Percentiles rank a stretch among this genome's conserved stretches.
Evolutionary conservation across 1,140 invertebrate genomes (phyloP).

Genomic region (Phthorimaea operculella): DNA sequence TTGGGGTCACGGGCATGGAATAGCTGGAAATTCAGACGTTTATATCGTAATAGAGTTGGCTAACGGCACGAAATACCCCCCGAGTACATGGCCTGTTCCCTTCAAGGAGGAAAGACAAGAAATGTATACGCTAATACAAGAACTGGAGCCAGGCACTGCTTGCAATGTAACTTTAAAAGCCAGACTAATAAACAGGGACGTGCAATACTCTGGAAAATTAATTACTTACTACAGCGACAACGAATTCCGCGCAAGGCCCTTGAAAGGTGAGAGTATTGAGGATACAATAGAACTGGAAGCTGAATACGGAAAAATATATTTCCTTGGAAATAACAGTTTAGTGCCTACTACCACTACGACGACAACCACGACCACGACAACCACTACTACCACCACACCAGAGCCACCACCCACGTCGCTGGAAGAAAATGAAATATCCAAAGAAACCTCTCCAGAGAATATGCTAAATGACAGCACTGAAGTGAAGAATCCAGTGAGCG

Average conservation of each 20-base stretch:
- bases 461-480: slow-evolving; percentile 53
- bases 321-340: slow-evolving; percentile 75
- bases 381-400: slow-evolving; percentile 70
- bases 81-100: slow-evolving; percentile 77
- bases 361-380: slow-evolving; percentile 76
- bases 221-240: slow-evolving; percentile 76
- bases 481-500: slow-evolving; percentile 42
- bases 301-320: slow-evolving; percentile 79
- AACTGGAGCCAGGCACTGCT: slow-evolving; percentile 77
- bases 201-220: slow-evolving; percentile 77
- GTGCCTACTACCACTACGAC: slow-evolving; percentile 82
- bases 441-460: slow-evolving; percentile 26
- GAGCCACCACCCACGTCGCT: slow-evolving; percentile 56
- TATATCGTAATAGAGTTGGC: slow-evolving; percentile 72
- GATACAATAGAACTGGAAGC: slow-evolving; percentile 75
- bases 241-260: slow-evolving; percentile 57
- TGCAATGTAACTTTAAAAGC: slow-evolving; percentile 81
- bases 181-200: slow-evolving; percentile 76
- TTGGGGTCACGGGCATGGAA: slow-evolving; percentile 82
- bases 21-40: slow-evolving; percentile 72
- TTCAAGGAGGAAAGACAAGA: slow-evolving; percentile 70
- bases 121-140: slow-evolving; percentile 70
- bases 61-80: slow-evolving; percentile 68
- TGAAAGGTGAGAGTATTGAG: slow-evolving; percentile 70
- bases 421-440: slow-evolving; percentile 52